Evolutionary conservation across 2,113 vertebrate genomes (phyloP).

Genomic region (Leuciscus idus): DNA sequence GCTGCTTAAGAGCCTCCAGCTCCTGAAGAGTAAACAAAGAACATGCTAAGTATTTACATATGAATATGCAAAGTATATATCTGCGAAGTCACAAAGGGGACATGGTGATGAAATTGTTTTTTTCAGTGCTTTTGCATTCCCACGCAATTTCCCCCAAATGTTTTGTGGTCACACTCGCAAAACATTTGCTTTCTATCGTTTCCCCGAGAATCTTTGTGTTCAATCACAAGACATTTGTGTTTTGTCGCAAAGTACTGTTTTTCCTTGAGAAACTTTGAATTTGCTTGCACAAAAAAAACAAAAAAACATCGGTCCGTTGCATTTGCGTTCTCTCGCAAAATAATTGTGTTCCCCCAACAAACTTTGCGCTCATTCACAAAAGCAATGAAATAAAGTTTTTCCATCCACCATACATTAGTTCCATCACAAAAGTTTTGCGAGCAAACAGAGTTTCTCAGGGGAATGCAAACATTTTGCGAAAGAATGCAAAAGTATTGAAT

Average conservation of each 20-base stretch:
- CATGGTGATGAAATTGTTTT: not conserved
- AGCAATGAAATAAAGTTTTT: no score
- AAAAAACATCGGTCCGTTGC: no score
- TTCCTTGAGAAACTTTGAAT: not conserved
- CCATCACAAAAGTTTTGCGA: no score
- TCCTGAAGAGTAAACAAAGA: conserved; percentile 65
- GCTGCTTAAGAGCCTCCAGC: conserved; percentile 72
- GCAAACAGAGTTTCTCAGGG: no score
- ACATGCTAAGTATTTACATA: not conserved
- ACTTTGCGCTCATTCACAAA: not conserved
- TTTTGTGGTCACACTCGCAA: not conserved
- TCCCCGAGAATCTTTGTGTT: not conserved
- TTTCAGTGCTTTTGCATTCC: not conserved
- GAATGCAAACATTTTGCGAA: no score
- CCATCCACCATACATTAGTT: no score
- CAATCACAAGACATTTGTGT: not conserved
- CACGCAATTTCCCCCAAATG: not conserved
- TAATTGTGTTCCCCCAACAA: not conserved
- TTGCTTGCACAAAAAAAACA: no score
- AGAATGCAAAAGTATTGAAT: no score
- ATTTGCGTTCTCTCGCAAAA: not conserved
- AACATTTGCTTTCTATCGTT: not conserved
- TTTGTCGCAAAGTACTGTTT: not conserved
- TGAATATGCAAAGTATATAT: not conserved
- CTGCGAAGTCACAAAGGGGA: no score